phyloP scores from a whole-genome alignment of 2,113 vertebrate species.

The Colossoma macropomum region DNA sequence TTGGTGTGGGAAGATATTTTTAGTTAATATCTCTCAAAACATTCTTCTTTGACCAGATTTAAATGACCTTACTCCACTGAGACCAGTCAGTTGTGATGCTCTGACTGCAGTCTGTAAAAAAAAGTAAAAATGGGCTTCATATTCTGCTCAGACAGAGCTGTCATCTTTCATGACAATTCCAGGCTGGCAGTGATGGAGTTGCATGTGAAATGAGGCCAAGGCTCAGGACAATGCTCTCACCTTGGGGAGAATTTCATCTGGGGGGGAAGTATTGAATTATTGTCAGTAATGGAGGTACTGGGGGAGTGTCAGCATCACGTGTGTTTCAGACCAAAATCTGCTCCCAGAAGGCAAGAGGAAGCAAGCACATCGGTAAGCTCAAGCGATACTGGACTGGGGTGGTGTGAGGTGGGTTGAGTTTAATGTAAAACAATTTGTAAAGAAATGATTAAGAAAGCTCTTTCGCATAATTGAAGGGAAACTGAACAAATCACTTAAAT shows the following conservation, averaged over 20 bases:
- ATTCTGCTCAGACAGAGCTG: slow-evolving; percentile 40
- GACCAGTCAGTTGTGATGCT: slow-evolving; percentile 26
- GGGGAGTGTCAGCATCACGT: neutral
- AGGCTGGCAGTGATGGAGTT: slow-evolving; percentile 50
- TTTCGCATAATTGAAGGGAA: slow-evolving; percentile 4
- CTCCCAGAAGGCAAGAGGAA: neutral
- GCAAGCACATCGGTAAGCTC: neutral
- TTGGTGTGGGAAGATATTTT: neutral
- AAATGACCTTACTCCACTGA: slow-evolving; percentile 49
- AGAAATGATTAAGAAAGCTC: neutral
- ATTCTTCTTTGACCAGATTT: slow-evolving; percentile 37
- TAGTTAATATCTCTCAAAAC: slow-evolving; percentile 22
- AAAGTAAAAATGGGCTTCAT: slow-evolving; percentile 48
- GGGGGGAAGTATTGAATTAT: slow-evolving; percentile 49
- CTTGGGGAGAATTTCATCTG: slow-evolving; percentile 48
- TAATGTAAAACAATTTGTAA: neutral
- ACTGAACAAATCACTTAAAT: neutral
- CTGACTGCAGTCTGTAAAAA: slow-evolving; percentile 32
- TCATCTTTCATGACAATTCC: slow-evolving; percentile 53
- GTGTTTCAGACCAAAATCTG: neutral
- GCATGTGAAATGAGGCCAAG: slow-evolving; percentile 50
- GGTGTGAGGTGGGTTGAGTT: neutral
- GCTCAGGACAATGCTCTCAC: slow-evolving; percentile 43
- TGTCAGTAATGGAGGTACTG: slow-evolving; percentile 32
- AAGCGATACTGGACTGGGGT: neutral